A percentile compares a stretch with the other conserved stretches of the same genome.
Evolutionary conservation across 2,888 invertebrate species (phyloP).

Genomic region (Cryptocephalus primarius): DNA sequence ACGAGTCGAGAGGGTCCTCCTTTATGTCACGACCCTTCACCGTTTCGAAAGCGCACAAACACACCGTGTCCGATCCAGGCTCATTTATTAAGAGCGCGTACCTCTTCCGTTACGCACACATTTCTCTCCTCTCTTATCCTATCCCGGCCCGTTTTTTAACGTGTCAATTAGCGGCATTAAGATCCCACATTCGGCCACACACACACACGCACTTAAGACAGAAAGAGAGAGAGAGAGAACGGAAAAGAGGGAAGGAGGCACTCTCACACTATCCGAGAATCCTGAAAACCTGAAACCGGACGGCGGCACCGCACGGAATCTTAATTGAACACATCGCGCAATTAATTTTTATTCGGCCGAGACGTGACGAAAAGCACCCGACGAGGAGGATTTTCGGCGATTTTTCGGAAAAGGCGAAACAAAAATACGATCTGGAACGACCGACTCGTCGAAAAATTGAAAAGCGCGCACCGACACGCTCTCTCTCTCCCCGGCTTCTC

Average conservation of each 20-base stretch:
- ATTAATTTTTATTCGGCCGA: slow-evolving; percentile 10
- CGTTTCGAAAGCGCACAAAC: background rate
- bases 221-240: too few species aligned
- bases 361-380: background rate
- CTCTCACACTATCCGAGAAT: too few species aligned
- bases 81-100: slow-evolving; percentile 15
- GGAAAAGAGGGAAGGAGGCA: too few species aligned
- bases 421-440: slow-evolving; percentile 1
- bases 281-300: too few species aligned
- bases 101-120: slow-evolving; percentile 18
- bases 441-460: slow-evolving; percentile 23
- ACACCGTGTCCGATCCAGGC: slow-evolving; percentile 25
- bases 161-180: slow-evolving; percentile 32
- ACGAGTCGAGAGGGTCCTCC: too few species aligned
- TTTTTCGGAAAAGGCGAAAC: slow-evolving; percentile 5
- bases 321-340: slow-evolving; percentile 18
- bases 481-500: slow-evolving; percentile 25
- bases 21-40: background rate
- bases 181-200: slow-evolving; percentile 27
- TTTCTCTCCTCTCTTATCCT: slow-evolving; percentile 8
- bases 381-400: background rate
- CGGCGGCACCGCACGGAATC: slow-evolving; percentile 6
- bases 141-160: slow-evolving; percentile 20
- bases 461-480: slow-evolving; percentile 27
- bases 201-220: slow-evolving; percentile 7